A percentile compares a stretch with the other conserved stretches of the same genome.
phyloP scores from a whole-genome alignment of 2,797 vertebrate species.

The Aotus griseimembra region DNA sequence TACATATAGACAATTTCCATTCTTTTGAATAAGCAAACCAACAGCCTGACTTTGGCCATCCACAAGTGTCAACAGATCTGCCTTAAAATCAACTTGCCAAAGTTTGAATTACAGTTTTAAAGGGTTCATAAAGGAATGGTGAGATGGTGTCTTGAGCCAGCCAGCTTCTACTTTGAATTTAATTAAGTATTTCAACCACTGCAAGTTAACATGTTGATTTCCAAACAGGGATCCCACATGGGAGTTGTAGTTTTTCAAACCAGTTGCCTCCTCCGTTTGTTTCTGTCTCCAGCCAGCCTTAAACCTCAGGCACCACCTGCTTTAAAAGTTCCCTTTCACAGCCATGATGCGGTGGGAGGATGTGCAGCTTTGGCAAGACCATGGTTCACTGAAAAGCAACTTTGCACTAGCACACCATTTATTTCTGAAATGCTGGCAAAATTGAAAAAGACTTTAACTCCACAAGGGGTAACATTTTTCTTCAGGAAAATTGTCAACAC shows the following conservation, averaged over 20 bases:
- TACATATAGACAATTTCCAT: neutral
- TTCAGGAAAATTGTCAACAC: conserved; percentile 72
- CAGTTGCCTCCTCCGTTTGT: neutral
- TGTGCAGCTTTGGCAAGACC: conserved; percentile 41
- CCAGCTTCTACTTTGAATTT: conserved; percentile 4
- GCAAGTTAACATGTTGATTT: neutral
- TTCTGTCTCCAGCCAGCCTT: conserved; percentile 10
- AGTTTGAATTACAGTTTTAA: neutral
- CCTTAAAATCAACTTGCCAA: neutral
- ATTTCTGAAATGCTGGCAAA: conserved; percentile 59
- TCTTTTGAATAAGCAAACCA: neutral
- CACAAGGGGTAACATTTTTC: conserved; percentile 69
- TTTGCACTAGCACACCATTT: conserved; percentile 66
- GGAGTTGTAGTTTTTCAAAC: neutral
- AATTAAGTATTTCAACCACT: conserved; percentile 51
- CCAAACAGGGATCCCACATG: neutral
- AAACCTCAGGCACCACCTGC: conserved; percentile 31
- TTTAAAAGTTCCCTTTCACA: neutral
- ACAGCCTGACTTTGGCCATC: neutral
- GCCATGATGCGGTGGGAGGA: conserved; percentile 54
- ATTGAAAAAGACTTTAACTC: conserved; percentile 54
- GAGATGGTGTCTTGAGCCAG: neutral
- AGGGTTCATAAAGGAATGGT: neutral
- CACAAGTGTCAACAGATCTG: neutral
- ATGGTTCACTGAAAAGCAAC: conserved; percentile 44